These are phyloP conservation scores for Drosophila kurseongensis DNA, from an alignment of 1,140 invertebrate genomes.

Conservation along the genomic window DNA sequence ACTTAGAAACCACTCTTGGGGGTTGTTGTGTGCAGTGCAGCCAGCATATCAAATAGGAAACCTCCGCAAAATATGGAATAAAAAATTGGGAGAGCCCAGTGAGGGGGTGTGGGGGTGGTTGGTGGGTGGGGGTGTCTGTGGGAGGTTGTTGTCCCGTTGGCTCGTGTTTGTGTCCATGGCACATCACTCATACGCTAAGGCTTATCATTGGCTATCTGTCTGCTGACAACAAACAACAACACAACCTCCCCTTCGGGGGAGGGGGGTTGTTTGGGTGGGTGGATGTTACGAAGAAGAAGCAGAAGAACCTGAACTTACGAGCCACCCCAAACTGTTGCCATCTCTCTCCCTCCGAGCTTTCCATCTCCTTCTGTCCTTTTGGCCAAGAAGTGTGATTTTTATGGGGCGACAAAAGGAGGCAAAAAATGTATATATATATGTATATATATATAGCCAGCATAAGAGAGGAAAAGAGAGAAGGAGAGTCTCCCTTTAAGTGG, in stretches of 20 bases:
- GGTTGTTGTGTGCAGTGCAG: constrained; percentile 27
- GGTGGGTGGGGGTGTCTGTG: constrained; percentile 11
- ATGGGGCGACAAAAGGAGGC: constrained; percentile 48
- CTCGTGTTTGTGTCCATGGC: constrained; percentile 49
- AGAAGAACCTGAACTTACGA: constrained; percentile 32
- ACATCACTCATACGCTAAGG: constrained; percentile 59
- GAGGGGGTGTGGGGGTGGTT: no score
- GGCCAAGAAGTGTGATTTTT: constrained; percentile 48
- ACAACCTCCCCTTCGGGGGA: not conserved
- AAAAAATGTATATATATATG: constrained; percentile 8
- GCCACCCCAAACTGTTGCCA: constrained; percentile 34
- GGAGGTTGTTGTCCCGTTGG: constrained; percentile 51
- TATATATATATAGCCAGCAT: constrained; percentile 6
- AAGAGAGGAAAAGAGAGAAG: not conserved
- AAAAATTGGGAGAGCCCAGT: constrained; percentile 5
- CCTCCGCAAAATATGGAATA: constrained; percentile 39
- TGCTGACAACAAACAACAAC: constrained; percentile 48
- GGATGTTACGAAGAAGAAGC: constrained; percentile 3
- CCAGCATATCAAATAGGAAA: constrained; percentile 44
- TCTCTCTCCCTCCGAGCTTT: constrained; percentile 15
- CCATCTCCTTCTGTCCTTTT: constrained; percentile 31
- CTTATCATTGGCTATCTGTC: constrained; percentile 53
- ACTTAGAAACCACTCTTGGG: constrained; percentile 19
- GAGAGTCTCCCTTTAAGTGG: constrained; percentile 15
- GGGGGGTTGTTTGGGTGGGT: constrained; percentile 4